Evolutionary conservation across 1,140 invertebrate species (phyloP).

Genomic region (Caenorhabditis latens): DNA sequence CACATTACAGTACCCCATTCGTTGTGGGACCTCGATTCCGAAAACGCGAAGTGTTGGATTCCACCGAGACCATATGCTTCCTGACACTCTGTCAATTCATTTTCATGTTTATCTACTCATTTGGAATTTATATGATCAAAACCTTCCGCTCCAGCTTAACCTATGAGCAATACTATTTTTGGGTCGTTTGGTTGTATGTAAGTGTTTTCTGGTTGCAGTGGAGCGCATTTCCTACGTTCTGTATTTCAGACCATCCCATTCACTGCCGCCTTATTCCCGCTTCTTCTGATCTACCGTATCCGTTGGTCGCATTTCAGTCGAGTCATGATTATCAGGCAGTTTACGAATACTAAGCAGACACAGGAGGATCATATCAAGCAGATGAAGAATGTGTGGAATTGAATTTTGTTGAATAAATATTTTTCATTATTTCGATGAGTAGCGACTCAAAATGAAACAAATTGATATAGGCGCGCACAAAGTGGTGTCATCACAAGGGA

Average conservation of each 20-base stretch:
- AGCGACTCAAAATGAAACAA: too few species aligned
- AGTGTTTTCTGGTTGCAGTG: not conserved
- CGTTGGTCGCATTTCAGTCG: not conserved
- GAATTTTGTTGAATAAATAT: not conserved
- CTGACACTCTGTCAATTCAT: not conserved
- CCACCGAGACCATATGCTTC: slow-evolving; percentile 2
- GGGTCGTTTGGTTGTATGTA: slow-evolving; percentile 30
- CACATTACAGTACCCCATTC: not conserved
- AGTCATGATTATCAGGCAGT: not conserved
- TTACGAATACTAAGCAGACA: slow-evolving; percentile 15
- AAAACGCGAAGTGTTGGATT: not conserved
- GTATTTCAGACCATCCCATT: slow-evolving; percentile 41
- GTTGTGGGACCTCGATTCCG: slow-evolving; percentile 31
- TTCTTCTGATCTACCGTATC: slow-evolving; percentile 27
- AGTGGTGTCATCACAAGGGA: too few species aligned
- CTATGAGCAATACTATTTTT: slow-evolving; percentile 5
- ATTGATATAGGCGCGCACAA: too few species aligned
- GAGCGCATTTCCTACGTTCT: not conserved
- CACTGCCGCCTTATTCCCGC: not conserved
- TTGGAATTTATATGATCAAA: slow-evolving; percentile 1
- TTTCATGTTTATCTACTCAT: slow-evolving; percentile 36
- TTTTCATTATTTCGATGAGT: too few species aligned
- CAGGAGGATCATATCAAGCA: slow-evolving; percentile 19
- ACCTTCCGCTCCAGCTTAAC: not conserved
- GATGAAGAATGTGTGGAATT: slow-evolving; percentile 30